phyloP scores from a whole-genome alignment of 1,140 invertebrate species.

The Euura lappo region DNA sequence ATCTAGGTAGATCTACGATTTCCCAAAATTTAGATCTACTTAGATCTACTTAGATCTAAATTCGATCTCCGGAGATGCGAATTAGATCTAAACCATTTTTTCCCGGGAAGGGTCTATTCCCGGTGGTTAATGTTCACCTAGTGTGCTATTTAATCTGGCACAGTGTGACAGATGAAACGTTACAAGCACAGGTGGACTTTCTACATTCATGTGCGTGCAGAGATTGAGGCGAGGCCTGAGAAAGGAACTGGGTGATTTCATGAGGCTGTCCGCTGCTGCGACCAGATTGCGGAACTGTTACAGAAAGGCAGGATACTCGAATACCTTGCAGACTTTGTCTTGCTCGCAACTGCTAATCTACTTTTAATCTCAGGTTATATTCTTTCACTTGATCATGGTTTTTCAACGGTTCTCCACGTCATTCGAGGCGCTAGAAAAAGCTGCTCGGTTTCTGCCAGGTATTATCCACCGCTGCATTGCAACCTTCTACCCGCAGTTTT shows the following conservation, averaged over 20 bases:
- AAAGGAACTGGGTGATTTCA: slow-evolving; percentile 1
- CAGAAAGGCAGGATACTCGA: not conserved
- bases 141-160: not conserved
- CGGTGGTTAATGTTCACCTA: not conserved
- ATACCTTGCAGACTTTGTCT: not conserved
- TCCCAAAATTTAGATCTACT: too few species aligned
- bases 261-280: not conserved
- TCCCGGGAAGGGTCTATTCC: not conserved
- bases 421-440: not conserved
- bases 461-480: not conserved
- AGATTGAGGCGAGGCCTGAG: not conserved
- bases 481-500: not conserved
- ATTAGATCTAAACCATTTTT: too few species aligned
- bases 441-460: not conserved
- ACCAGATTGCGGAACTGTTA: not conserved
- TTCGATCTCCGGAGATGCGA: too few species aligned
- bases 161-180: not conserved
- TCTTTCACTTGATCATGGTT: not conserved
- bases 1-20: too few species aligned
- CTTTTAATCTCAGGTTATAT: slow-evolving; percentile 10
- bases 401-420: not conserved
- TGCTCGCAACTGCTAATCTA: slow-evolving; percentile 6
- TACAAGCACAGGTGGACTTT: not conserved
- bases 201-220: not conserved
- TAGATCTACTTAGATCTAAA: too few species aligned